Base-by-base conservation (phyloP, 1,140 invertebrate species). In the Plectrocnemia conspersa region DNA sequence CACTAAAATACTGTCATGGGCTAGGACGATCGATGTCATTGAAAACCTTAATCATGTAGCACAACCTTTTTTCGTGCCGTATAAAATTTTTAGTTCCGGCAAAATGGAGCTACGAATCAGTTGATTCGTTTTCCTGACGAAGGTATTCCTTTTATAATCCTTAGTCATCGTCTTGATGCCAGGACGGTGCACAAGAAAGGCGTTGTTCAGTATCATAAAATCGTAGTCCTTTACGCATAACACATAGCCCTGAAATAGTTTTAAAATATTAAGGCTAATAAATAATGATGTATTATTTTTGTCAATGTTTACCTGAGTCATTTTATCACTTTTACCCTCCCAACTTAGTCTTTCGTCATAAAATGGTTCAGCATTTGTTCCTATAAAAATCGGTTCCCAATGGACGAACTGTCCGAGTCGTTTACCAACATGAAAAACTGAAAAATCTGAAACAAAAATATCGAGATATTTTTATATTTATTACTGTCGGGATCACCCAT, bases 381-480 rank as follows among this genome's bases (percentile, higher is more conserved):
- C 89, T 55, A 92, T 91, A 61, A 87, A 92, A 59, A 92, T 91
- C 1, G 91, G 91, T 69, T 93, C 91, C 91, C 91, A 94, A 65
- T 90, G 87, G 16, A 88, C 77, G 65, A 83, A 88, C 50, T 81
- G 82, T 11, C 88, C 86, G 2, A 78, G 83, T 18, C 91, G 75
- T 64, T 93, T 92, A 3, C 89, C 89, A 2, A 88, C 82, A 64
- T 90, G 85, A 68, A 93, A 93, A 6, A 93, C 82, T 59, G 84
- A 81, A 52, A 94, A 72, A 54, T 77, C 79, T 76, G 68, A 2
- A 72, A 70, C 33, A 6, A 46, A 19, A 53, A 42, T 25, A 42
- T 16, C 45, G n/a, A n/a, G n/a, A n/a, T n/a, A n/a, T n/a, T n/a
- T n/a, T n/a, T n/a, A n/a, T n/a, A n/a, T n/a, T n/a, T n/a, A n/a